Percentiles rank a stretch among this genome's conserved stretches.
phyloP scores from a whole-genome alignment of 2,888 invertebrate species.

The Notodonta ziczac region DNA sequence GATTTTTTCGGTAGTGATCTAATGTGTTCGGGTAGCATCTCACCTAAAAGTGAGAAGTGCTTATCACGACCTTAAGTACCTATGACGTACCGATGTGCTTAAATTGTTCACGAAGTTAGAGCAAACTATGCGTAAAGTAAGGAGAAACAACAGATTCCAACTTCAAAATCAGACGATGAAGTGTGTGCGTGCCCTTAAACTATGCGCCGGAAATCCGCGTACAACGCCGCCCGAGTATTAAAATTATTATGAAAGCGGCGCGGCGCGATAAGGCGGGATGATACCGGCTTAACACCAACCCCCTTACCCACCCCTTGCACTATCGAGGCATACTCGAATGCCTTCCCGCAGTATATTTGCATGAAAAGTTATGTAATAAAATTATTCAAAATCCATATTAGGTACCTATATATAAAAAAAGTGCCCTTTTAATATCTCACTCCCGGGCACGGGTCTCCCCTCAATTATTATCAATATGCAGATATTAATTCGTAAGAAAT shows the following conservation, averaged over 20 bases:
- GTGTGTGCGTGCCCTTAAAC: conserved; percentile 38
- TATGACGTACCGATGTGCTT: background rate
- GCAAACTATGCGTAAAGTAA: conserved; percentile 11
- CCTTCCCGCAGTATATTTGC: conserved; percentile 72
- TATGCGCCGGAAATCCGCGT: conserved; percentile 64
- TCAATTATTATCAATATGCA: no score
- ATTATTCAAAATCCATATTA: no score
- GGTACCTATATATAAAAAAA: no score
- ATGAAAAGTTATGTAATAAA: conserved; percentile 55
- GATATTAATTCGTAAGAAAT: background rate
- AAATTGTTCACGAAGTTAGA: background rate
- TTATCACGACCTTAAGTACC: no score
- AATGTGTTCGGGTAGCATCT: no score
- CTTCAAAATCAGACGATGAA: background rate
- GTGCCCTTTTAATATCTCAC: no score
- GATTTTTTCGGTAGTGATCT: no score
- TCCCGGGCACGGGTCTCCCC: no score
- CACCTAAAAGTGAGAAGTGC: no score
- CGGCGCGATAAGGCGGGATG: conserved; percentile 74
- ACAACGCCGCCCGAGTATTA: conserved; percentile 65
- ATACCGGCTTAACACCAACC: conserved; percentile 72
- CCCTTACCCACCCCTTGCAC: conserved; percentile 53
- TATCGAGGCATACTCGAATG: conserved; percentile 72
- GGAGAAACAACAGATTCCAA: background rate
- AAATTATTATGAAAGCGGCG: conserved; percentile 81